phyloP scores from a whole-genome alignment of 2,797 vertebrate genomes.

The Anisognathus igniventris region DNA sequence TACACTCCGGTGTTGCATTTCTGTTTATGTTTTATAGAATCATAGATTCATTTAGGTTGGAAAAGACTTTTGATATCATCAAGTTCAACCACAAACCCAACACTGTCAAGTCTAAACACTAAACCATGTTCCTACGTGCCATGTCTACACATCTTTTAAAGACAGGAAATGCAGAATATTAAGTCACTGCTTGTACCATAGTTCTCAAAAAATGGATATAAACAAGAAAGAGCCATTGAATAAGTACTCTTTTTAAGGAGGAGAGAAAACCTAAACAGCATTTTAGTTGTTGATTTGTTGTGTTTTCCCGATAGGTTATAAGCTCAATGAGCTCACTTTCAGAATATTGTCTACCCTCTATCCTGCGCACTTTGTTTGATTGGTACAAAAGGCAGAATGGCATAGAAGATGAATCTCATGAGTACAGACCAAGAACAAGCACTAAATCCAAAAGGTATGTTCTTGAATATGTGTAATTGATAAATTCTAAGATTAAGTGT shows the following conservation, averaged over 20 bases:
- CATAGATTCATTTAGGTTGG: not conserved
- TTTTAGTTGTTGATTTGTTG: not conserved
- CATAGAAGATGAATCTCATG: constrained; percentile 96
- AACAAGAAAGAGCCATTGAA: not conserved
- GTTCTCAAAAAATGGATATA: not conserved
- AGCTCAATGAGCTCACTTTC: constrained; percentile 97
- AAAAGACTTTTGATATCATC: not conserved
- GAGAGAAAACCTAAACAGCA: not conserved
- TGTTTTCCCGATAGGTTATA: constrained; percentile 82
- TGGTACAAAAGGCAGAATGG: constrained; percentile 99
- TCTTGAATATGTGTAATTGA: not conserved
- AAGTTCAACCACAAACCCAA: not conserved
- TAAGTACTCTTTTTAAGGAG: not conserved
- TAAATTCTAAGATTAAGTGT: not conserved
- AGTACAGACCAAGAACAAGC: constrained; percentile 95
- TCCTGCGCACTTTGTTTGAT: constrained; percentile 94
- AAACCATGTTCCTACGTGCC: rapidly evolving
- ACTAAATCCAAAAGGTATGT: constrained; percentile 96
- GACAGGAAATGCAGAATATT: not conserved
- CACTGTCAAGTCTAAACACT: not conserved
- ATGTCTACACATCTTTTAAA: not conserved
- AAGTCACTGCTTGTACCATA: not conserved
- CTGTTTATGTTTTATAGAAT: not conserved
- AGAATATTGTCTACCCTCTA: constrained; percentile 96
- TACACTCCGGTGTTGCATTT: not conserved